Conservation (phyloP, 2,113 vertebrate genomes). For the Stictonetta naevosa region DNA sequence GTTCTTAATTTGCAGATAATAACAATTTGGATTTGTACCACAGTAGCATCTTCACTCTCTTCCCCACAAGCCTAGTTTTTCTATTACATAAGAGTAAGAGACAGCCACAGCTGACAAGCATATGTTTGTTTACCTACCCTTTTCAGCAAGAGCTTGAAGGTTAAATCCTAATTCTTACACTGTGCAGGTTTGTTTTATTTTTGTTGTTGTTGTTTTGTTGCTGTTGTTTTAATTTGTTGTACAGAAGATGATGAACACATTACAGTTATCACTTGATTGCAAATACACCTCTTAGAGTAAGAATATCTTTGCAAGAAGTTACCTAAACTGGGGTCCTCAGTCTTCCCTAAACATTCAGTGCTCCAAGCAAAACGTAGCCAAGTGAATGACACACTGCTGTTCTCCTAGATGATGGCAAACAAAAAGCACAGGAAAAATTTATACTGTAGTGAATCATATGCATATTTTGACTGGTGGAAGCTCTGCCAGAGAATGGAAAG, state of each 20-base stretch:
- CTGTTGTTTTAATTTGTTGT: not conserved
- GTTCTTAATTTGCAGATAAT: not conserved
- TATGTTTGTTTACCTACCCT: not conserved
- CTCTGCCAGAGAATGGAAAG: conserved; percentile 65
- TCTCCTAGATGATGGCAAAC: conserved; percentile 46
- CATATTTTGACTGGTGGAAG: conserved; percentile 61
- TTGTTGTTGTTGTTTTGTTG: not conserved
- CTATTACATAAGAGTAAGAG: not conserved
- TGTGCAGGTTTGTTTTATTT: not conserved
- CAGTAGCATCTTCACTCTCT: not conserved
- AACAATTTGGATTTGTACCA: not conserved
- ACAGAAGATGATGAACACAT: not conserved
- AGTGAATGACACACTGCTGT: not conserved
- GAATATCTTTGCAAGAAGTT: not conserved
- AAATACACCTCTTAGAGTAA: not conserved
- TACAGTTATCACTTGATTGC: not conserved
- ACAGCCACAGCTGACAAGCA: not conserved
- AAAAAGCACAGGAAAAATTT: conserved; percentile 53
- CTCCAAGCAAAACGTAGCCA: not conserved
- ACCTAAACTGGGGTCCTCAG: not conserved
- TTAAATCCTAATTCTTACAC: not conserved
- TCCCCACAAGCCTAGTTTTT: not conserved
- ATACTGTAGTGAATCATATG: conserved; percentile 61
- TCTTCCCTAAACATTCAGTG: not conserved
- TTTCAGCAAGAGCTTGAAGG: not conserved